phyloP scores from a whole-genome alignment of 2,888 invertebrate genomes.

The Pyrochroa serraticornis region DNA sequence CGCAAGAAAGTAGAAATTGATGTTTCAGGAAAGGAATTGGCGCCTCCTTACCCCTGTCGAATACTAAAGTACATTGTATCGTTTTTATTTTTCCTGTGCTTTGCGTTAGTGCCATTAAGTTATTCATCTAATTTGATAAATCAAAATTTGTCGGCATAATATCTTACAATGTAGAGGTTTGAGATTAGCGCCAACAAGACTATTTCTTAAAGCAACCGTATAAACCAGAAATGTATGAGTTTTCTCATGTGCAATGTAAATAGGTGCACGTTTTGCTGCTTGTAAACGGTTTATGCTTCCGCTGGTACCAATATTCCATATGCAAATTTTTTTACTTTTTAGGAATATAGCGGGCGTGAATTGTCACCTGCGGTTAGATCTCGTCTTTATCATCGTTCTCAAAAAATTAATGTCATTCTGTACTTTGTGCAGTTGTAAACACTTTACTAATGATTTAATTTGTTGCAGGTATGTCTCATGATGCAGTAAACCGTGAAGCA shows the following conservation, averaged over 20 bases:
- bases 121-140: too few relatives aligned
- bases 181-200: neutral
- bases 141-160: too few relatives aligned
- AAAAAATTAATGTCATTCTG: too few relatives aligned
- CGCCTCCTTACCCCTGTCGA: too few relatives aligned
- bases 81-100: too few relatives aligned
- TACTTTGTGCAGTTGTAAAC: too few relatives aligned
- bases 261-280: conserved; percentile 9
- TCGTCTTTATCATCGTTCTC: conserved; percentile 9
- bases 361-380: conserved; percentile 18
- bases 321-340: conserved; percentile 17
- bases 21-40: conserved; percentile 5
- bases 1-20: conserved; percentile 21
- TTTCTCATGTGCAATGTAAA: conserved; percentile 15
- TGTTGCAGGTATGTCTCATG: too few relatives aligned
- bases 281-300: conserved; percentile 22
- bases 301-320: conserved; percentile 17
- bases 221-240: conserved; percentile 6
- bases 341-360: conserved; percentile 18
- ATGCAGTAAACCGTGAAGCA: too few relatives aligned
- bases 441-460: too few relatives aligned
- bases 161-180: too few relatives aligned
- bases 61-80: too few relatives aligned
- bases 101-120: too few relatives aligned
- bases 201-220: neutral